Conservation (phyloP, 2,888 invertebrate species). For the Brachylomia viminalis region DNA sequence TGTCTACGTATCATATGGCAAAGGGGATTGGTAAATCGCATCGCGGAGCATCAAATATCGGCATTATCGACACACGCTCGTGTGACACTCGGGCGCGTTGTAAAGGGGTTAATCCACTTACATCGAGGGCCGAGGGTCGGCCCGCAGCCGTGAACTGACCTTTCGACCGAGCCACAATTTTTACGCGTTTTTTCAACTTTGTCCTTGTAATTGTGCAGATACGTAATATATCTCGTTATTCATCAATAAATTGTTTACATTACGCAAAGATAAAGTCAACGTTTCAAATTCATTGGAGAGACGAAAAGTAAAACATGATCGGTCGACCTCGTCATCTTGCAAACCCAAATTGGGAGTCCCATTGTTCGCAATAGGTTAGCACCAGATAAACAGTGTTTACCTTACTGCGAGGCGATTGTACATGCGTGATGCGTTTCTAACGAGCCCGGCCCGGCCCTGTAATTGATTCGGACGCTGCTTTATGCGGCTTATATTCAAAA, state of each 20-base stretch:
- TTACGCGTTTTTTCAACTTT: conserved; percentile 71
- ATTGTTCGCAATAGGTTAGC: conserved; percentile 87
- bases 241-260: conserved; percentile 64
- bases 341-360: conserved; percentile 86
- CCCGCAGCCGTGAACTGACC: conserved; percentile 83
- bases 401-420: conserved; percentile 86
- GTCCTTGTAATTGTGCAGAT: conserved; percentile 64
- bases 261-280: conserved; percentile 57
- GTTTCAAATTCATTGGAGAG: conserved; percentile 58
- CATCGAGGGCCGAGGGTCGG: conserved; percentile 80
- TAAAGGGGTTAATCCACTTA: conserved; percentile 88
- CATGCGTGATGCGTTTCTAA: conserved; percentile 91
- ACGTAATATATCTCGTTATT: conserved; percentile 50
- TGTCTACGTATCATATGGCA: conserved; percentile 57
- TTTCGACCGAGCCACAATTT: conserved; percentile 72
- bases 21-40: conserved; percentile 62
- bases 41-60: conserved; percentile 67
- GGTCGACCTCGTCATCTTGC: conserved; percentile 75
- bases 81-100: conserved; percentile 77
- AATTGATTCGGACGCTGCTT: conserved; percentile 89
- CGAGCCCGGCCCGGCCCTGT: conserved; percentile 85
- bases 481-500: conserved; percentile 89
- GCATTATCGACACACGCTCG: conserved; percentile 67
- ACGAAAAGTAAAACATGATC: conserved; percentile 73
- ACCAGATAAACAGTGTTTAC: conserved; percentile 88